Base-by-base conservation (phyloP, 2,113 vertebrate species). In the Epinephelus moara region DNA sequence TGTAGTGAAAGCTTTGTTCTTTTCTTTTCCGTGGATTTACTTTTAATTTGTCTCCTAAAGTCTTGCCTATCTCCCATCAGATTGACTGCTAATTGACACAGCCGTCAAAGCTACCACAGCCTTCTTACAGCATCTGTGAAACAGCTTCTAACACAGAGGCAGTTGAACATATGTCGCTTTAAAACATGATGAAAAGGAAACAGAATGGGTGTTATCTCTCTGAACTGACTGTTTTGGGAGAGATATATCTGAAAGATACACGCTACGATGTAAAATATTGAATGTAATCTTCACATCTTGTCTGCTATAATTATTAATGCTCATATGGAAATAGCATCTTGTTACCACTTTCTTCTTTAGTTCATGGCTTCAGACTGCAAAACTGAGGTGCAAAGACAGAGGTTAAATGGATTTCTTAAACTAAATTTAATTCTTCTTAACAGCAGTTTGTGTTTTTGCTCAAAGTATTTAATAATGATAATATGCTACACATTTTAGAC, bases 61-160 rank as follows among this genome's bases (percentile, higher is more conserved):
- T 47, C n/a, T n/a, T 59, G 10, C 30, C 33, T 10, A 11, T 30
- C 37, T 6, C 15, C 10, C 1, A 0, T 56, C 33, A 49, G 10
- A 27, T 42, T 12, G 4, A 12, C 25, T 80, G 69, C 37, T 81
- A 81, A 89, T 55, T 81, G 63, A 67, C 52, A 49, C 25, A 80
- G 25, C 52, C 2, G 17, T 77, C 52, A 74, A 74, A 66, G 64
- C 12, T 53, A 27, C 47, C 10, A 18, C 70, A 33, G 37, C 63
- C 10, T 27, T n/a, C 18, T 76, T 62, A 50, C 8, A 79, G 27
- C 64, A 33, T 74, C 71, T 82, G 23, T 50, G 50, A 55, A 70
- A 61, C 52, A 59, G 5, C 42, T 37, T 74, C 56, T 23, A 21
- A 50, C 23, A 50, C 12, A 57, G n/a, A 55, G 11, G 50, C 62